phyloP scores from a whole-genome alignment of 2,888 invertebrate genomes.

The Plebejus argus region DNA sequence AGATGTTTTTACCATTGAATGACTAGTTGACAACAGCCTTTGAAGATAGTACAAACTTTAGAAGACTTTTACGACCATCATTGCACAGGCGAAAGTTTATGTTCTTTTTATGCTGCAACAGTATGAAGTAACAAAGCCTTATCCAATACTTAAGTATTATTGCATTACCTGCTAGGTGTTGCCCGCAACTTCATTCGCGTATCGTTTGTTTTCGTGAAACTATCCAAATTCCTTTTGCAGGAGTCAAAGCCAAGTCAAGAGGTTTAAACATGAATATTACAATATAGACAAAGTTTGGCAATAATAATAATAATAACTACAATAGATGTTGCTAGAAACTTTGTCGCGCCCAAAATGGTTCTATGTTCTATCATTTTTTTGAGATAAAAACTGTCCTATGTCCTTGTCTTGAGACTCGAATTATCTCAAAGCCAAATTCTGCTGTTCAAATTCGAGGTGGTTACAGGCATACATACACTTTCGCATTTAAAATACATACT shows the following conservation, averaged over 20 bases:
- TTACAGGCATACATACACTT: no score
- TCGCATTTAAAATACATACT: no score
- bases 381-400: no score
- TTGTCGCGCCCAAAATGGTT: no score
- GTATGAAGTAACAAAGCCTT: background rate
- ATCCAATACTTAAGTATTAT: background rate
- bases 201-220: background rate
- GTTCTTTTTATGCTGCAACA: slow-evolving; percentile 2
- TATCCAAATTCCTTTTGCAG: background rate
- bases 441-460: no score
- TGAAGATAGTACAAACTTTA: slow-evolving; percentile 9
- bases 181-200: background rate
- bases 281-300: no score
- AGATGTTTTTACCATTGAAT: background rate
- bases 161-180: background rate
- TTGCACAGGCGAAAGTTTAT: background rate
- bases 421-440: no score
- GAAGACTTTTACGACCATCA: background rate
- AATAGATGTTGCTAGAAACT: no score
- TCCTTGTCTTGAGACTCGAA: no score
- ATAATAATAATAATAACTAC: no score
- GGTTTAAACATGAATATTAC: no score
- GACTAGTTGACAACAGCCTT: background rate
- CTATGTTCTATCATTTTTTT: no score
- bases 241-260: background rate